Percentiles rank a stretch among this genome's conserved stretches.
Evolutionary conservation across 1,140 invertebrate species (phyloP).

Genomic region (Leptonema lineaticorne): DNA sequence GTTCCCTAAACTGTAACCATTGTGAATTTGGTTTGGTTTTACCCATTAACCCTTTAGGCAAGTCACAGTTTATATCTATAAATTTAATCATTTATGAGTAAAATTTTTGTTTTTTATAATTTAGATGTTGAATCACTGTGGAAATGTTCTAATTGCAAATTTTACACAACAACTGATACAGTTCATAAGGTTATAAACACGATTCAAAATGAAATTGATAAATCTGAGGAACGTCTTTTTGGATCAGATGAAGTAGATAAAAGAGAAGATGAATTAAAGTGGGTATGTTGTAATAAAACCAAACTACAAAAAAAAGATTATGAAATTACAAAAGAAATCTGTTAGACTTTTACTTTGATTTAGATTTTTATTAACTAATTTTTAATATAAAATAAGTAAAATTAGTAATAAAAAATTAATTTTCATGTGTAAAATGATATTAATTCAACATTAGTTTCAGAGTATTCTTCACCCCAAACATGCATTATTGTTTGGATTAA

Average conservation of each 20-base stretch:
- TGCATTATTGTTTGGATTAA: slow-evolving; percentile 63
- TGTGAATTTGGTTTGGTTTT: slow-evolving; percentile 71
- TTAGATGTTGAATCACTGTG: slow-evolving; percentile 49
- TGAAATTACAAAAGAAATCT: too few species aligned
- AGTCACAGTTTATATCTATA: neutral
- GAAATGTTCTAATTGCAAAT: slow-evolving; percentile 73
- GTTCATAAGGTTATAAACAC: slow-evolving; percentile 60
- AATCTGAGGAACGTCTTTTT: slow-evolving; percentile 50
- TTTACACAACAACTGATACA: slow-evolving; percentile 59
- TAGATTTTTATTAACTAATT: too few species aligned
- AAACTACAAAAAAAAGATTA: slow-evolving; percentile 12
- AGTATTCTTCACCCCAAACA: slow-evolving; percentile 72
- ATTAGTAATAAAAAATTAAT: neutral
- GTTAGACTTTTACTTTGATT: too few species aligned
- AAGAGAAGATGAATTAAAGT: slow-evolving; percentile 49
- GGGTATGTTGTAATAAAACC: slow-evolving; percentile 42
- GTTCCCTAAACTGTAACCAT: slow-evolving; percentile 73
- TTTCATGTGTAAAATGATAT: neutral
- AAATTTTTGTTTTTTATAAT: slow-evolving; percentile 14
- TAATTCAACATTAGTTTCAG: slow-evolving; percentile 53
- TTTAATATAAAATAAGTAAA: too few species aligned
- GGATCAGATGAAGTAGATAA: slow-evolving; percentile 49
- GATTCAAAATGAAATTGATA: slow-evolving; percentile 64
- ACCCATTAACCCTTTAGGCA: slow-evolving; percentile 68
- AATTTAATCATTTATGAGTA: neutral